A percentile compares a stretch with the other conserved stretches of the same genome.
Evolutionary conservation across 2,797 vertebrate genomes (phyloP).

Genomic region (Sciurus carolinensis): DNA sequence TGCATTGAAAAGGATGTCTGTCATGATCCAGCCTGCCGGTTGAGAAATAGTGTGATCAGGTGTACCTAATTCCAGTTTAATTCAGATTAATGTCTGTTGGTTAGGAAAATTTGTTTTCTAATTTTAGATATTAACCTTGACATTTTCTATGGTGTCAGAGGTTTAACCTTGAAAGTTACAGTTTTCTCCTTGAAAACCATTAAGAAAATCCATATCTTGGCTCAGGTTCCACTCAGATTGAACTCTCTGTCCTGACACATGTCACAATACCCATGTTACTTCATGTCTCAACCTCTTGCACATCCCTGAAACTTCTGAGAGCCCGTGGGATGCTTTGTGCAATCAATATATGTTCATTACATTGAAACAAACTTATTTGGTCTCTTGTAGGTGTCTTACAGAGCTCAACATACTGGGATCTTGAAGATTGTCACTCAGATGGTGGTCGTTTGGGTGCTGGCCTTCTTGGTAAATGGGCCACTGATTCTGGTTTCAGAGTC

Average conservation of each 20-base stretch:
- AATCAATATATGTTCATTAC: neutral
- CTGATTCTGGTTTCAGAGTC: slow-evolving; percentile 92
- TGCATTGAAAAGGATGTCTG: neutral
- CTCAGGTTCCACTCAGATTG: neutral
- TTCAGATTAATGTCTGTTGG: neutral
- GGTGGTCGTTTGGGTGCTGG: slow-evolving; percentile 92
- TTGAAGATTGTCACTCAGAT: slow-evolving; percentile 91
- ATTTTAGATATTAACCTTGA: neutral
- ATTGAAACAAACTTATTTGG: neutral
- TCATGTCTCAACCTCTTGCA: neutral
- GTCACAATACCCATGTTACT: neutral
- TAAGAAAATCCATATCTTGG: neutral
- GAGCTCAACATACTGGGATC: slow-evolving; percentile 89
- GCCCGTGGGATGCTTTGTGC: neutral
- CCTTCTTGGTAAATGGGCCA: slow-evolving; percentile 94
- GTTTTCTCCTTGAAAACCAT: neutral
- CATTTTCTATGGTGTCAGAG: neutral
- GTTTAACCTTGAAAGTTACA: neutral
- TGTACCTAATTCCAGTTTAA: neutral
- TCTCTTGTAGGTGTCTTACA: slow-evolving; percentile 92
- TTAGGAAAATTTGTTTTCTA: neutral
- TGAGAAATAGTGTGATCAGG: neutral
- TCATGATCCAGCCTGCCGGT: neutral
- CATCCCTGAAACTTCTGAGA: neutral
- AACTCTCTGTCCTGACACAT: neutral